Base-by-base conservation (phyloP, 2,113 vertebrate species). In the Malurus alboscapulatus region DNA sequence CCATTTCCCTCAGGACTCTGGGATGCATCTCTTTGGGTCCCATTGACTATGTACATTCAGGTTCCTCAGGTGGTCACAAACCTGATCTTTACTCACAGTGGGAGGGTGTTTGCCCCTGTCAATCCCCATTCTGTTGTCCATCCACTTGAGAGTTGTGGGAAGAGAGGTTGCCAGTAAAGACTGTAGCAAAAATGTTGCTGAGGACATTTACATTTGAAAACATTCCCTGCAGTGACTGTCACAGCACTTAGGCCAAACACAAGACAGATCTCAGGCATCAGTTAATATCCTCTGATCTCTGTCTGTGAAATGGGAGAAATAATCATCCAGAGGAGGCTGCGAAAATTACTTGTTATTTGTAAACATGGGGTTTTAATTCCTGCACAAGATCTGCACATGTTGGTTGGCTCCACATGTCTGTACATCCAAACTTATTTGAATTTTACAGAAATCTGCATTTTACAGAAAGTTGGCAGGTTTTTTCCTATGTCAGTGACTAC, bases 1-100 rank as follows among this genome's bases (percentile, higher is more conserved):
- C 3, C 7, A 6, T 38, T 58, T 51, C 18, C 15, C 10, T 58
- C 26, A 24, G 36, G 12, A 15, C 10, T 38, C 8, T 80, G 36
- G 26, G 36, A 24, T 17, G 8, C 10, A 20, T 30, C 21, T 58
- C 38, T 44, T 9, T 0, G 0, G 4, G 3, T 59, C 12, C 12
- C 17, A 14, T 4, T 36, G 17, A 55, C 12, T 22, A 5, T 8
- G 26, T 6, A 16, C 18, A 25, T 44, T 55, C 17, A 36, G 12
- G 14, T 22, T 69, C 42, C 17, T 55, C 21, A 76, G 14, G 34
- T 27, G 42, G 55, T 44, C 38, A 24, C 0, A 1, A 76, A 55
- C 14, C 26, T 69, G 48, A 62, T 1, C 9, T 29, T 47, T 11
- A 29, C 29, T 36, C 30, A 54, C 14, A 34, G 24, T 26, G 22